Base-by-base conservation (phyloP, 2,113 vertebrate genomes). In the Lepidothrix coronata region DNA sequence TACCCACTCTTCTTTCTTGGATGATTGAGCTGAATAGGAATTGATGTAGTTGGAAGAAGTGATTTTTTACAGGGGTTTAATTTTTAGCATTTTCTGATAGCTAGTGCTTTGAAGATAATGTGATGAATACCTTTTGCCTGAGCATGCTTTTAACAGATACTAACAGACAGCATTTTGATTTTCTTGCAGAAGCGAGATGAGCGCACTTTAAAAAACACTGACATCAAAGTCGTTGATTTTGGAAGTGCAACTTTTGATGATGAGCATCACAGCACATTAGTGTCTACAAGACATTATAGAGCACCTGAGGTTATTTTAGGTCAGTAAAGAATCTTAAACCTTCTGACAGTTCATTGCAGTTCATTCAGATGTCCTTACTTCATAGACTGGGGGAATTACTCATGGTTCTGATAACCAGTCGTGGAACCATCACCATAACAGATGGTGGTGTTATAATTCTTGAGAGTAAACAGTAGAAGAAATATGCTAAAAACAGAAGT, bases 221-320 rank as follows among this genome's bases (percentile, higher is more conserved):
- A 99, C 88, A 98, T 99, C 72, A 99, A 99, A 96, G 98, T 99
- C 5, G 99, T 99, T 52, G 99, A 99, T 96, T 99, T 99, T 97
- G 99, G 99, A 88, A 99, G 99, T 63, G 99, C 99, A 28, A 99
- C 99, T 2, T 99, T 99, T 33, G 99, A 99, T 65, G 98, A 99
- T 21, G 99, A 99, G 43, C 99, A 99, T 97, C 99, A 99, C 85
- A 99, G 99, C 4, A 99, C 99, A 37, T 98, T 99, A 66, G 99
- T 99, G 49, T 99, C 99, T 35, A 99, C 99, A 5, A 98, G 99
- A 35, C 99, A 99, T 91, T 99, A 99, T 44, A 98, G 99, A 92
- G 99, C 99, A 71, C 99, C 99, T 46, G 99, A 99, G 94, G 99
- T 99, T 85, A 99, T 99, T 96, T 97, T 99, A 90, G 99, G 99